phyloP scores from a whole-genome alignment of 2,113 vertebrate genomes.

The Hippocampus abdominalis region DNA sequence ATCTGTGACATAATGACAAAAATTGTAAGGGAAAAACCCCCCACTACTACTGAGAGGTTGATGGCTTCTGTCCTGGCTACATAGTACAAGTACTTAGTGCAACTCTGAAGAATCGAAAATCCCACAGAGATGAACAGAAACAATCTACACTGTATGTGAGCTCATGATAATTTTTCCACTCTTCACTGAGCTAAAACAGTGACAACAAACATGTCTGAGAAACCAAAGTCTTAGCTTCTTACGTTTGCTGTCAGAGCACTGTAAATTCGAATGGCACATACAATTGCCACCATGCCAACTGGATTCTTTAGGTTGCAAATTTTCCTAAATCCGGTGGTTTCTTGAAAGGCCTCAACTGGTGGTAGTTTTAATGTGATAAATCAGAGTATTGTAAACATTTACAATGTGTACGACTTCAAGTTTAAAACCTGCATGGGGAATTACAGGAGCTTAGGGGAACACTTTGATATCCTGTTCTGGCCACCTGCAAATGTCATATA shows the following conservation, averaged over 20 bases:
- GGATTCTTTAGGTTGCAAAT: constrained; percentile 36
- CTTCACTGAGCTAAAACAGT: constrained; percentile 35
- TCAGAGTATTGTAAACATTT: neutral
- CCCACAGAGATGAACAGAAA: neutral
- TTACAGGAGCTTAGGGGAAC: neutral
- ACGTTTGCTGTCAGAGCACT: constrained; percentile 55
- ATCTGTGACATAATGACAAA: too few species aligned
- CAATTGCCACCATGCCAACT: constrained; percentile 31
- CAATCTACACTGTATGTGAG: neutral
- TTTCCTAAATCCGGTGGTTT: constrained; percentile 13
- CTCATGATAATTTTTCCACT: constrained; percentile 10
- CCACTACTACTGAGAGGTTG: too few species aligned
- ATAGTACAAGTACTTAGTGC: too few species aligned
- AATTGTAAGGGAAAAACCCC: too few species aligned
- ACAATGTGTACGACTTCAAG: neutral
- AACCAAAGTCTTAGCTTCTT: constrained; percentile 50
- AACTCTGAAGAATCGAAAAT: neutral
- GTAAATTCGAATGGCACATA: constrained; percentile 52
- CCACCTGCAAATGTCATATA: neutral
- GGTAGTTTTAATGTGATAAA: neutral
- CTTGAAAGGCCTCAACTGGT: neutral
- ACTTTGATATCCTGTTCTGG: neutral
- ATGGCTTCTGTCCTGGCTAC: too few species aligned
- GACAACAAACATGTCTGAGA: constrained; percentile 49
- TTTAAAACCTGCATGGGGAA: neutral